A percentile compares a stretch with the other conserved stretches of the same genome.
phyloP scores from a whole-genome alignment of 2,888 invertebrate species.

The Carcina quercana region DNA sequence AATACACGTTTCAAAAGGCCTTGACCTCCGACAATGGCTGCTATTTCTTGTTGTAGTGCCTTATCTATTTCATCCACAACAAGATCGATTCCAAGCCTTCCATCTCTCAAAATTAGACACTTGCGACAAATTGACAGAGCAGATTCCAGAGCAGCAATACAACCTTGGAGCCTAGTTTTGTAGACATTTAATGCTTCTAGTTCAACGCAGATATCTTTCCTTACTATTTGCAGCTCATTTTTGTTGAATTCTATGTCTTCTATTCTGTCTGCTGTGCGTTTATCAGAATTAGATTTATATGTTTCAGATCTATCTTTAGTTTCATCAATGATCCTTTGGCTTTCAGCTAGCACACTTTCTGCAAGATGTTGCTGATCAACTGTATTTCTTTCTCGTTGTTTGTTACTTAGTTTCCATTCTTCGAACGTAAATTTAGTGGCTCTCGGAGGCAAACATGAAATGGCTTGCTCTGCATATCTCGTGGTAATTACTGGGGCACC shows the following conservation, averaged over 20 bases:
- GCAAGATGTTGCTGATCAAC: slow-evolving; percentile 89
- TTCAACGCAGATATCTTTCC: slow-evolving; percentile 84
- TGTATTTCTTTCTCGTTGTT: slow-evolving; percentile 79
- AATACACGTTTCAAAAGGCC: slow-evolving; percentile 80
- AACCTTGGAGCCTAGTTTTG: slow-evolving; percentile 83
- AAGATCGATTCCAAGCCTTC: slow-evolving; percentile 85
- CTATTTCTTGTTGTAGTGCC: slow-evolving; percentile 85
- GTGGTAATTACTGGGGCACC: slow-evolving; percentile 60
- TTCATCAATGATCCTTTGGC: slow-evolving; percentile 79
- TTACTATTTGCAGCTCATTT: slow-evolving; percentile 83
- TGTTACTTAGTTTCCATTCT: slow-evolving; percentile 85
- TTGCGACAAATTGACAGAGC: slow-evolving; percentile 80
- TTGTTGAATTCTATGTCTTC: slow-evolving; percentile 88
- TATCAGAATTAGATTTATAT: slow-evolving; percentile 86
- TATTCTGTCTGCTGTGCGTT: slow-evolving; percentile 85
- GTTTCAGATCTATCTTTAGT: slow-evolving; percentile 79
- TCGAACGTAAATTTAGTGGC: slow-evolving; percentile 76
- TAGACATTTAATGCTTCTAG: slow-evolving; percentile 84
- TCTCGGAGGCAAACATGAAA: slow-evolving; percentile 65
- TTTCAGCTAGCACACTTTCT: slow-evolving; percentile 81
- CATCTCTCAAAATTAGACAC: slow-evolving; percentile 85
- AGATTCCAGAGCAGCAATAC: slow-evolving; percentile 79
- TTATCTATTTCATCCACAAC: slow-evolving; percentile 87
- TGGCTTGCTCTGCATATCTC: slow-evolving; percentile 52
- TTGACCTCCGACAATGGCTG: slow-evolving; percentile 80